Evolutionary conservation across 2,888 invertebrate genomes (phyloP).

Genomic region (Dysmachus trigonus): DNA sequence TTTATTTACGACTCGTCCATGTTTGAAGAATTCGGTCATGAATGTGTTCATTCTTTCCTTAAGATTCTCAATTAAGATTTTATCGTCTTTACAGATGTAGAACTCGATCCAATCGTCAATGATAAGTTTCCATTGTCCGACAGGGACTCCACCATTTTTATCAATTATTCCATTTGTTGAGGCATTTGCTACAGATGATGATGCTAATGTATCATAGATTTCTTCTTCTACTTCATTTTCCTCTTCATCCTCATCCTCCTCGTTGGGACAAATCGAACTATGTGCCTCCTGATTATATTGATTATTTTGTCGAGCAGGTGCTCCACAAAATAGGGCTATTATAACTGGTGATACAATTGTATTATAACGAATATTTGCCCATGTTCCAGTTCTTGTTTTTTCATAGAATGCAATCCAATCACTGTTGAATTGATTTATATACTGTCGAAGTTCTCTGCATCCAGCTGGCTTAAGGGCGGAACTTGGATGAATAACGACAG

Average conservation of each 20-base stretch:
- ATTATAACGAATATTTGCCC: conserved; percentile 79
- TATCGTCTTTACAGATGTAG: conserved; percentile 73
- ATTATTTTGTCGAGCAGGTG: background rate
- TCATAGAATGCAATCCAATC: conserved; percentile 92
- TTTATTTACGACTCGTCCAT: background rate
- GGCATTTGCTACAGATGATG: background rate
- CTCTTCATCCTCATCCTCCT: background rate
- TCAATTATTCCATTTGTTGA: conserved; percentile 49
- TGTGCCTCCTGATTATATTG: background rate
- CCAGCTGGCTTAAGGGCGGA: conserved; percentile 65
- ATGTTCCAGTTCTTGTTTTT: conserved; percentile 75
- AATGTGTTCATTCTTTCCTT: conserved; percentile 79
- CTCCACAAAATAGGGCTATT: conserved; percentile 73
- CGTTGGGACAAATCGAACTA: background rate
- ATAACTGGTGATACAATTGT: conserved; percentile 84
- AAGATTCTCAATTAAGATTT: conserved; percentile 71
- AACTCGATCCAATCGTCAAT: conserved; percentile 82
- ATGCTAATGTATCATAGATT: conserved; percentile 58
- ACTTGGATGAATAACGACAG: conserved; percentile 68
- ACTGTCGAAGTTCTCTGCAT: conserved; percentile 52
- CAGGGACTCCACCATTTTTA: conserved; percentile 63
- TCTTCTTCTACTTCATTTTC: no score
- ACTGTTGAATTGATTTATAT: conserved; percentile 68
- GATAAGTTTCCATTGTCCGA: conserved; percentile 62
- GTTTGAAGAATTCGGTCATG: conserved; percentile 65